Base-by-base conservation (phyloP, 1,140 invertebrate species). In the Bombus affinis region DNA sequence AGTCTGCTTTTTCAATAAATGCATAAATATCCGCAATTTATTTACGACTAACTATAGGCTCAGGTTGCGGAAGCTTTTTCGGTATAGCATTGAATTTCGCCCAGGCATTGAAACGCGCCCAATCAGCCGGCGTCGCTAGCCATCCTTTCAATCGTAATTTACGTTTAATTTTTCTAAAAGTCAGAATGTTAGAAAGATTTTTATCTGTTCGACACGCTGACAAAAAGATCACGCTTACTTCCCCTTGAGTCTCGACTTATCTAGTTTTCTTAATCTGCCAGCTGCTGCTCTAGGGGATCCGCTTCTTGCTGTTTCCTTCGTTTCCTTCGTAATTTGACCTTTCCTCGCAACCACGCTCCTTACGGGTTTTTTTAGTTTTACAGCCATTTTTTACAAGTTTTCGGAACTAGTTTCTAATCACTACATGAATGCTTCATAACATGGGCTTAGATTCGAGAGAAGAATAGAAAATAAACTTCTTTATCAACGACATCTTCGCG, bases 81-180 rank as follows among this genome's bases (percentile, higher is more conserved):
- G 92, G 92, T 42, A 62, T 25, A 3, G 91, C 91, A 32, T 91
- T 92, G 3, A 84, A 37, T 39, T 86, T 75, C 0, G 86, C 91
- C 92, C 92, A 93, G 35, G 83, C 86, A 62, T 93, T 57, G 68
- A 93, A 93, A 80, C 81, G 78, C 0, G 79, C 85, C 92, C 92
- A 93, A 73, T 93, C 92, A 2, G 88, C 89, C 12, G 89, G 83
- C 2, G 92, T 92, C 44, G 88, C 73, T 37, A 93, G 39, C 90
- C 90, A 93, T 86, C 85, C 82, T 81, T 90, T 92, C 57, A 92
- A 18, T n/a, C 81, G 81, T 22, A 65, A 3, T 62, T 72, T 75
- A 37, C 25, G 8, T 25, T 13, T 81, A 0, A 9, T 3, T 28
- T 28, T 37, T 25, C 83, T 84, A 62, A 8, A 42, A 57, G 47